Evolutionary conservation across 2,113 vertebrate genomes (phyloP), one percentile per base, ranked within the genome.

Genomic region (Bubo scandiacus): DNA sequence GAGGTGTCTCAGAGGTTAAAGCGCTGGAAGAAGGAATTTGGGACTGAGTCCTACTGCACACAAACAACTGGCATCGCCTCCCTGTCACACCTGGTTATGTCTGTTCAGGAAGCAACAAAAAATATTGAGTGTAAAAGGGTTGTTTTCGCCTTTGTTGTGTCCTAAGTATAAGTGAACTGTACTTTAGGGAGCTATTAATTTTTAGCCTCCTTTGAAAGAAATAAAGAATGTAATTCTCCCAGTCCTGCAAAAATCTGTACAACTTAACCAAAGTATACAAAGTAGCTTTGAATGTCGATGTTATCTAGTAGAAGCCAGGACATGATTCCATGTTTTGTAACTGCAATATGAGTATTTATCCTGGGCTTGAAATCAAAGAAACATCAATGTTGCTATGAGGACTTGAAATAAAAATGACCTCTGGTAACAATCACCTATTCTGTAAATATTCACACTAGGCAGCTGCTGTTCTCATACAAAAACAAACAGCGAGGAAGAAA

Each of bases 1-100:
- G 96, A 98, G 98, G 98, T 97, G 98, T 98, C 98, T 98, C 98
- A 96, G 86, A 97, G 94, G 95, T 96, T 71, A 71, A 89, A 92
- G 81, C n/a, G 4, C 92, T 93, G 89, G 67, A 32, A 63, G 67
- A 74, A 68, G 38, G 38, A 78, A 43, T 51, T 34, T 23, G 66
- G 42, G 77, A 80, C 38, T n/a, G 40, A 59, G 27, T 81, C 52
- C 52, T 38, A 15, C 12, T 9, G 36, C 75, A 29, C 30, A 55
- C 63, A 13, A 72, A 47, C 67, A 63, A n/a, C 30, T 34, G 65
- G 18, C 43, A 19, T 23, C 1, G 0, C 43, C 74, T 63, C 0
- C 0, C 36, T 29, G 21, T 59, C 47, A 27, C 26, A 12, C 67
- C 40, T 38, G 30, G 12, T 36, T 47, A 9, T 9, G 10, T 19